Evolutionary conservation across 2,113 vertebrate genomes (phyloP).

Genomic region (Pyrgilauda ruficollis): DNA sequence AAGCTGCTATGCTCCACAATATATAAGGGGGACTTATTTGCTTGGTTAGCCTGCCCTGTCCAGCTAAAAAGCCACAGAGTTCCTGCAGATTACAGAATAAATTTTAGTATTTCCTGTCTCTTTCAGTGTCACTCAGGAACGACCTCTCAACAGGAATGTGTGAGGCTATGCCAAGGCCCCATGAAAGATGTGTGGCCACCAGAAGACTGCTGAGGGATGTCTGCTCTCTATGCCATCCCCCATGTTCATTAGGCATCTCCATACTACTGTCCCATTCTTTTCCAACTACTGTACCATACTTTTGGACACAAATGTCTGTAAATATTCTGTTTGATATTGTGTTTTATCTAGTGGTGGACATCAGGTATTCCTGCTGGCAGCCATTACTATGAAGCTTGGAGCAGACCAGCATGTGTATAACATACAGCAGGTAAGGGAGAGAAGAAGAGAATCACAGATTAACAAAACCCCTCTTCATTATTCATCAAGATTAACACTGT

Average conservation of each 20-base stretch:
- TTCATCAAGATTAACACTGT: neutral
- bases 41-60: neutral
- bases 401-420: neutral
- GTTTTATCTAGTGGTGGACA: neutral
- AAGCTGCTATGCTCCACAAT: neutral
- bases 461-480: neutral
- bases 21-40: neutral
- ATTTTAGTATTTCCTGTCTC: neutral
- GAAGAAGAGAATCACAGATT: neutral
- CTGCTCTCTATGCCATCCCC: neutral
- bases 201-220: neutral
- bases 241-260: fast-evolving
- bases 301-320: neutral
- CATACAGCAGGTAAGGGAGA: neutral
- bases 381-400: neutral
- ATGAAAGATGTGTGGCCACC: fast-evolving
- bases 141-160: neutral
- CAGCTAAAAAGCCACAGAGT: neutral
- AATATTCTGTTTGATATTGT: neutral
- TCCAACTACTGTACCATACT: neutral
- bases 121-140: neutral
- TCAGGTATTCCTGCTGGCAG: neutral
- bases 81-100: neutral
- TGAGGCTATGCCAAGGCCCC: neutral
- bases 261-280: neutral